Percentiles rank a stretch among this genome's conserved stretches.
phyloP scores from a whole-genome alignment of 2,113 vertebrate genomes.

The Pampusana beccarii region DNA sequence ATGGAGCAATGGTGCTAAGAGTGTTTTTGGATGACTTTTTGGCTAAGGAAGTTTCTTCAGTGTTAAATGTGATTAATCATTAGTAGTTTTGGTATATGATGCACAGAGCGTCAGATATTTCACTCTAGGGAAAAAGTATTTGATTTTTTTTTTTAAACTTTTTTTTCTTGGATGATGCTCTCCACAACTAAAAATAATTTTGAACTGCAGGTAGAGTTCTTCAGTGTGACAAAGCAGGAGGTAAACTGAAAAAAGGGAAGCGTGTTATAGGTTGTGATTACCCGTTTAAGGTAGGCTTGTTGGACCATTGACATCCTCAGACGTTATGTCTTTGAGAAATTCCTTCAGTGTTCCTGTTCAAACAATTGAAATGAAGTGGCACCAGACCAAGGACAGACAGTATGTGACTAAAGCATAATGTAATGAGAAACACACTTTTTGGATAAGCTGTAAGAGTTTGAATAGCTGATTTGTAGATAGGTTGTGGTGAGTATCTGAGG shows the following conservation, averaged over 20 bases:
- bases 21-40: not conserved
- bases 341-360: conserved; percentile 17
- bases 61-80: not conserved
- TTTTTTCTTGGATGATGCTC: rapidly evolving
- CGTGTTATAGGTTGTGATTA: not conserved
- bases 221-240: not conserved
- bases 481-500: not conserved
- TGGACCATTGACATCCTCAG: not conserved
- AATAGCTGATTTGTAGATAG: conserved; percentile 8
- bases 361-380: conserved; percentile 11
- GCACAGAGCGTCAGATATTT: not conserved
- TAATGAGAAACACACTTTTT: conserved; percentile 21
- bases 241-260: not conserved
- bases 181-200: not conserved
- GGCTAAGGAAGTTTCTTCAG: not conserved
- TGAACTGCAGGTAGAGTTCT: not conserved
- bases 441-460: not conserved
- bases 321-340: conserved; percentile 7
- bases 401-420: not conserved
- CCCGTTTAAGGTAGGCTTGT: not conserved
- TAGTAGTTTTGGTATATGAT: not conserved
- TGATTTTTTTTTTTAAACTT: not conserved
- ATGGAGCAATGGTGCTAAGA: not conserved
- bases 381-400: conserved; percentile 30
- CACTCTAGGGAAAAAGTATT: not conserved